Conservation (phyloP, 2,113 vertebrate genomes). For the Chaenocephalus aceratus region DNA sequence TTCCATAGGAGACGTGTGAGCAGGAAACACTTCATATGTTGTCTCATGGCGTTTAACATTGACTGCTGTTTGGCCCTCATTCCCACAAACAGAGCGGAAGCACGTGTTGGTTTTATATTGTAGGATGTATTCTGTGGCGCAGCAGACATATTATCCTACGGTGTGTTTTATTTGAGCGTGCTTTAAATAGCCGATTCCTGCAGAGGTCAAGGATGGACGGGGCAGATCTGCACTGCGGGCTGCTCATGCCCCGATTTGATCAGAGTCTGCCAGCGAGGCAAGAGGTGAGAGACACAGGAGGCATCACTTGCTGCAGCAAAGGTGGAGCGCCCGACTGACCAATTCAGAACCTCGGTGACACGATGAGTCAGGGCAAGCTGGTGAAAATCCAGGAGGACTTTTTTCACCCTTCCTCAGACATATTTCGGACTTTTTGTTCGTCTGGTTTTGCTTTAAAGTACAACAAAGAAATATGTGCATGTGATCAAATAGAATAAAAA, state of each 20-base stretch:
- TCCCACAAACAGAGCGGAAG: neutral
- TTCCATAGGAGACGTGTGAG: neutral
- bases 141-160: neutral
- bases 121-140: neutral
- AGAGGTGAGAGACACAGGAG: neutral
- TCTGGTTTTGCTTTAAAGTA: neutral
- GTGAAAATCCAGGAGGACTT: too few species aligned
- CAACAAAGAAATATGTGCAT: neutral
- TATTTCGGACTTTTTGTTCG: neutral
- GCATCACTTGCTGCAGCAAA: neutral
- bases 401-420: too few species aligned
- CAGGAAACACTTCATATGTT: constrained; percentile 21
- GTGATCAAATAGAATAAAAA: too few species aligned
- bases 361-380: neutral
- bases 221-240: constrained; percentile 3
- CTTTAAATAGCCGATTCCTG: neutral
- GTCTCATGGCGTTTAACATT: constrained; percentile 11
- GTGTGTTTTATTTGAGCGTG: neutral
- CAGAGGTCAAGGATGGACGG: neutral
- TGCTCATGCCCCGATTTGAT: neutral
- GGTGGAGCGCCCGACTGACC: constrained; percentile 10
- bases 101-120: neutral
- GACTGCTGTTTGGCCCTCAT: constrained; percentile 17
- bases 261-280: neutral
- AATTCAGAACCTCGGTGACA: neutral